A percentile compares a stretch with the other conserved stretches of the same genome.
phyloP scores from a whole-genome alignment of 1,140 invertebrate species.

The Eubasilissa regina region DNA sequence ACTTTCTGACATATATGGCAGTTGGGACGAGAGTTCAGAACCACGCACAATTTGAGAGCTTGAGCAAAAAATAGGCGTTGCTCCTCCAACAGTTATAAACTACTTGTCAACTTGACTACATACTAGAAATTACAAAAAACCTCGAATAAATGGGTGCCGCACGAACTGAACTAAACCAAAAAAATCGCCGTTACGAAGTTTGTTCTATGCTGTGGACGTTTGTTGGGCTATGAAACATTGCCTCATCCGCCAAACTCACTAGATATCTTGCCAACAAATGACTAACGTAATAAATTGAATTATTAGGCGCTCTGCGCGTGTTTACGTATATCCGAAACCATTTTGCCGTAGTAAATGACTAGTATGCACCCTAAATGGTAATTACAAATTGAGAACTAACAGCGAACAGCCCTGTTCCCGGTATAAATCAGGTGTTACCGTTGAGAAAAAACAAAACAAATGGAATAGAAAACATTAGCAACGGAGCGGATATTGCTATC shows the following conservation, averaged over 20 bases:
- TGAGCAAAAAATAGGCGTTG: too few species aligned
- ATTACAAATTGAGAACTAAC: constrained; percentile 35
- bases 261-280: constrained; percentile 1
- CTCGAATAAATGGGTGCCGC: too few species aligned
- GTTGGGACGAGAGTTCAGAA: too few species aligned
- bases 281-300: not conserved
- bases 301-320: constrained; percentile 7
- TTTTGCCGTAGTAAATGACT: constrained; percentile 33
- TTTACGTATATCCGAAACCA: constrained; percentile 32
- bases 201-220: too few species aligned
- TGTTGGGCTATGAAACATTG: too few species aligned
- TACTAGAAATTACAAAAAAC: too few species aligned
- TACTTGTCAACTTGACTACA: too few species aligned
- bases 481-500: constrained; percentile 59
- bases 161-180: too few species aligned
- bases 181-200: too few species aligned
- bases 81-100: too few species aligned
- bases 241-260: constrained; percentile 2
- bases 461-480: constrained; percentile 58
- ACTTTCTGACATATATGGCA: too few species aligned
- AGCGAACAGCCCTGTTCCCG: not conserved
- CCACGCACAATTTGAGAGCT: too few species aligned
- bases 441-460: constrained; percentile 51
- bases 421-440: constrained; percentile 40
- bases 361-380: constrained; percentile 43